phyloP scores from a whole-genome alignment of 1,140 invertebrate species.

The Mactra quadrangularis region DNA sequence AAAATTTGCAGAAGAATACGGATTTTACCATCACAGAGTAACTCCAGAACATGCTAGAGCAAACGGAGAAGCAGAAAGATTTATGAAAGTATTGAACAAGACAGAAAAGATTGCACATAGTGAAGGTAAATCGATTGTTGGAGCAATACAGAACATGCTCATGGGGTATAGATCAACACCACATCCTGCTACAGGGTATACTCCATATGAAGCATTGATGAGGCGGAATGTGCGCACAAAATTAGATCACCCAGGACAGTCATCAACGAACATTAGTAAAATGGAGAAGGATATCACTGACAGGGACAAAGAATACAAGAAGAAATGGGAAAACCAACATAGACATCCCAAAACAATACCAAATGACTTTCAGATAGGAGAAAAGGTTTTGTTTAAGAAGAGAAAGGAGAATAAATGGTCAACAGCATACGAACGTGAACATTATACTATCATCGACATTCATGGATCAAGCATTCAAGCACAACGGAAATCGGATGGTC shows the following conservation, averaged over 20 bases:
- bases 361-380: constrained; percentile 17
- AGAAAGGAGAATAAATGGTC: too few species aligned
- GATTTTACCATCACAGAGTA: constrained; percentile 33
- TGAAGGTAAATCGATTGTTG: constrained; percentile 39
- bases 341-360: too few species aligned
- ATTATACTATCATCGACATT: too few species aligned
- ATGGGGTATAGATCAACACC: constrained; percentile 35
- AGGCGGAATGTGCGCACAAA: background rate
- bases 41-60: constrained; percentile 25
- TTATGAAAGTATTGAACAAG: constrained; percentile 62
- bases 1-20: constrained; percentile 28
- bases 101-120: constrained; percentile 49
- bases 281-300: constrained; percentile 7
- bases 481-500: background rate
- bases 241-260: background rate
- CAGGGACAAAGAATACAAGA: constrained; percentile 32
- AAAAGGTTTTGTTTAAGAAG: background rate
- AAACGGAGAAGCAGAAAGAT: constrained; percentile 59
- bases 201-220: constrained; percentile 35
- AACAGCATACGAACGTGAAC: background rate
- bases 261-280: background rate
- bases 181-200: constrained; percentile 22
- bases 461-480: too few species aligned
- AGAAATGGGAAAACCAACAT: constrained; percentile 10
- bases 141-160: constrained; percentile 26